Percentiles rank a stretch among this genome's conserved stretches.
These are phyloP conservation scores for Leptopilina boulardi DNA, from an alignment of 1,140 invertebrate genomes.

Conservation along the genomic window DNA sequence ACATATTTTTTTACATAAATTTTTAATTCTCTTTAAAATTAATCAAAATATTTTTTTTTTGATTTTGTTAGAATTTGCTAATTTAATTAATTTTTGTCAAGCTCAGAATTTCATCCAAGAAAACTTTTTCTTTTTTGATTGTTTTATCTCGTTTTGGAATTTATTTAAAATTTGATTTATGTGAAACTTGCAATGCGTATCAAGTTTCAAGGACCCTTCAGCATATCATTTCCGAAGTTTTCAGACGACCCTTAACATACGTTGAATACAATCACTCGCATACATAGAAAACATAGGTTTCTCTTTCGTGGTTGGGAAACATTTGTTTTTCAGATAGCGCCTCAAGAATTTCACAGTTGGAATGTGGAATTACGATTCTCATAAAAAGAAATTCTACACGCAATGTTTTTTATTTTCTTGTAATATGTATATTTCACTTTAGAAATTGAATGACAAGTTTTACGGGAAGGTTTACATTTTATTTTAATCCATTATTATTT, in stretches of 20 bases:
- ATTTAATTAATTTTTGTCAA: no score
- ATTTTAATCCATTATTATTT: neutral
- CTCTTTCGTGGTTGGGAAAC: conserved; percentile 9
- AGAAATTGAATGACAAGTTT: neutral
- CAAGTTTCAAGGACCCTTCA: conserved; percentile 16
- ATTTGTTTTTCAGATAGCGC: conserved; percentile 14
- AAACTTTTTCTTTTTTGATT: no score
- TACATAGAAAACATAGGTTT: conserved; percentile 1
- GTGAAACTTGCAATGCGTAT: neutral
- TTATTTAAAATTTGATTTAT: conserved; percentile 12
- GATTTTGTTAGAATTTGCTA: no score
- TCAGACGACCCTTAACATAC: conserved; percentile 27
- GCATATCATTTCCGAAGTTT: conserved; percentile 27
- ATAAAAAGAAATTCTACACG: neutral
- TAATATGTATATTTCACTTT: neutral
- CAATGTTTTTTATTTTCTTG: neutral
- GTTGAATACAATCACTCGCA: conserved; percentile 5
- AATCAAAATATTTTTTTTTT: no score
- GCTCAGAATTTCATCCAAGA: no score
- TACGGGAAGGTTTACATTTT: no score
- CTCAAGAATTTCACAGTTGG: neutral
- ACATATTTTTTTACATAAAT: no score
- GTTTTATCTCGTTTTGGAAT: no score
- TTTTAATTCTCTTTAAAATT: no score
- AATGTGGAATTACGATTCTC: neutral